Conservation (phyloP, 2,113 vertebrate species). For the Pristiophorus japonicus region DNA sequence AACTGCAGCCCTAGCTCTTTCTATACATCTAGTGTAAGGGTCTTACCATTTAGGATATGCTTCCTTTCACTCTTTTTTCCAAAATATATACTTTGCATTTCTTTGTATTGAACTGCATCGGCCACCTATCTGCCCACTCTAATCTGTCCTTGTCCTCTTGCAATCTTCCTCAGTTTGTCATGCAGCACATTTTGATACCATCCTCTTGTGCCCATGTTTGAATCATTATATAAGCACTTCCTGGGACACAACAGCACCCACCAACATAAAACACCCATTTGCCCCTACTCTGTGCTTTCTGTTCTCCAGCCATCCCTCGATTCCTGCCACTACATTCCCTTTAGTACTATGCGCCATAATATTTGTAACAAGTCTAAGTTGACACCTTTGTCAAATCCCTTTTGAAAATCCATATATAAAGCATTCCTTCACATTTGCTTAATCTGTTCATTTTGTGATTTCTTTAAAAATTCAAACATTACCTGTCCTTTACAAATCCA, state of each 20-base stretch:
- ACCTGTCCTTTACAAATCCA: neutral
- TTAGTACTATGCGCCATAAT: neutral
- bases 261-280: neutral
- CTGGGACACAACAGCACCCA: neutral
- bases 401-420: neutral
- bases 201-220: neutral
- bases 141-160: neutral
- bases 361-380: neutral
- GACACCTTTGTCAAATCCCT: neutral
- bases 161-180: neutral
- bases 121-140: neutral
- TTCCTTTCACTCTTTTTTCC: neutral
- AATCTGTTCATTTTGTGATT: neutral
- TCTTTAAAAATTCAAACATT: neutral
- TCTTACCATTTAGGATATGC: neutral
- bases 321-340: neutral
- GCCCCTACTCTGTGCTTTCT: neutral
- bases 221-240: neutral
- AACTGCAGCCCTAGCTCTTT: neutral
- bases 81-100: neutral
- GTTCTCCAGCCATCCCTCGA: neutral
- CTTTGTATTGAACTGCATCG: neutral
- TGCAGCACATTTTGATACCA: neutral
- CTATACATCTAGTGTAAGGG: neutral
- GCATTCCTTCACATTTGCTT: neutral